phyloP scores from a whole-genome alignment of 1,140 invertebrate species.

The Pogonognathellus flavescens region DNA sequence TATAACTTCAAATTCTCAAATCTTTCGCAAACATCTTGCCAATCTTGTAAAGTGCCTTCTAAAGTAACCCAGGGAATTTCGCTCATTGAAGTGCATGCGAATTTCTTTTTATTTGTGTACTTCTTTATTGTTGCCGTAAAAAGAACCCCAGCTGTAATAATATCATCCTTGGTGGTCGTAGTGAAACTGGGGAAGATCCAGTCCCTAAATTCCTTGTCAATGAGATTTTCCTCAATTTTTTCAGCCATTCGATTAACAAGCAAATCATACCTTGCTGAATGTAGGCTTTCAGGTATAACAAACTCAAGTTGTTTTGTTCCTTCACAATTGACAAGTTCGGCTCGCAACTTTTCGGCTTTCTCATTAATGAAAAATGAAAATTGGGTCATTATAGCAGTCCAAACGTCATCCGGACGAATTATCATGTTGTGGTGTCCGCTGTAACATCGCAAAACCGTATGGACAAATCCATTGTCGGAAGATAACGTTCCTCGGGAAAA shows the following conservation, averaged over 20 bases:
- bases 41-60: constrained; percentile 52
- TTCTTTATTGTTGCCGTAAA: constrained; percentile 59
- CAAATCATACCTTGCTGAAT: neutral
- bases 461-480: constrained; percentile 52
- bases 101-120: constrained; percentile 30
- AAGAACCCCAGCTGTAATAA: constrained; percentile 47
- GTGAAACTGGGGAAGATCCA: constrained; percentile 60
- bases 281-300: neutral
- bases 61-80: constrained; percentile 44
- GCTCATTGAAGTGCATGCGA: neutral
- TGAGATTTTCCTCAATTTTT: constrained; percentile 46
- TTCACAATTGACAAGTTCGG: constrained; percentile 40
- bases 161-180: constrained; percentile 54
- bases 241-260: constrained; percentile 7
- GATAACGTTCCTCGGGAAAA: neutral
- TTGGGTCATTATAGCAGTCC: constrained; percentile 55
- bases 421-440: constrained; percentile 52
- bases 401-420: constrained; percentile 55
- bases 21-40: constrained; percentile 44
- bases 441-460: constrained; percentile 38
- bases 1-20: constrained; percentile 52
- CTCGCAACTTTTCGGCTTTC: constrained; percentile 20
- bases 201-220: constrained; percentile 44
- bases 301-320: neutral
- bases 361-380: constrained; percentile 57